phyloP scores from a whole-genome alignment of 2,888 invertebrate species.

The Calameuta idolon region DNA sequence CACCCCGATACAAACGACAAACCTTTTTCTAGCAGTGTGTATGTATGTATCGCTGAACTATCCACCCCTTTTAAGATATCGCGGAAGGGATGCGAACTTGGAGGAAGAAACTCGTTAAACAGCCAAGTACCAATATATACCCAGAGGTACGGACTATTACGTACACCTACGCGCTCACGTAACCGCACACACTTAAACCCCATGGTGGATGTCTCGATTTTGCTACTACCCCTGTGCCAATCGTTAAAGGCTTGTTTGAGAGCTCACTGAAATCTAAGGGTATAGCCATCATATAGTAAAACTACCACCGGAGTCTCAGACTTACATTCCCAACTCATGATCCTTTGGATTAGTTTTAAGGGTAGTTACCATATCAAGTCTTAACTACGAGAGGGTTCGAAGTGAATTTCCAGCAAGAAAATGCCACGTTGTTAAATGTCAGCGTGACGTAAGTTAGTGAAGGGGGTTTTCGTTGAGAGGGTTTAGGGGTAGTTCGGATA shows the following conservation, averaged over 20 bases:
- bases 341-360: background rate
- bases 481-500: background rate
- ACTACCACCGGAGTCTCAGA: background rate
- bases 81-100: background rate
- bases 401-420: background rate
- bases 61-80: background rate
- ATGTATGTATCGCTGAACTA: background rate
- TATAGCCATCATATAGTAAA: background rate
- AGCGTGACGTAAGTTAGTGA: background rate
- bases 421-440: background rate
- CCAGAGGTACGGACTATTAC: background rate
- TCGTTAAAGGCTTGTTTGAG: background rate
- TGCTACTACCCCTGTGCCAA: background rate
- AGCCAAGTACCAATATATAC: background rate
- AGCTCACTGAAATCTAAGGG: background rate
- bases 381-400: background rate
- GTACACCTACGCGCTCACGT: background rate
- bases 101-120: background rate
- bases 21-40: slow-evolving; percentile 1
- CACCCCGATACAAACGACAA: background rate
- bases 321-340: background rate
- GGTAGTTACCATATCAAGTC: background rate
- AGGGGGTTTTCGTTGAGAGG: background rate
- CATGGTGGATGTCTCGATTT: background rate
- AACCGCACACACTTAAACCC: background rate